Conservation (phyloP, 2,888 invertebrate species). For the Lasioglossum lativentre region DNA sequence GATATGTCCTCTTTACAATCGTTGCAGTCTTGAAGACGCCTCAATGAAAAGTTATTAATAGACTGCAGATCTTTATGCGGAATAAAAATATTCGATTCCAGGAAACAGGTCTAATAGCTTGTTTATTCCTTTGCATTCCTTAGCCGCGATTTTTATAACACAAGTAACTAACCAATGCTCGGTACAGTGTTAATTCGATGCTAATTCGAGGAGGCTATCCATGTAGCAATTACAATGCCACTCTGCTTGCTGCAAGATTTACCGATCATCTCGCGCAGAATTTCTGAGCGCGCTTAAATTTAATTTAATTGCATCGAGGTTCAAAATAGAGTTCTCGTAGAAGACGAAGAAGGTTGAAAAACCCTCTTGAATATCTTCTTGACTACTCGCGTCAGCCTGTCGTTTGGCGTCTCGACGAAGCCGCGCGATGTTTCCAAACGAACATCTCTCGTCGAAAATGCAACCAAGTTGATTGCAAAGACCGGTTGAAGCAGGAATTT, state of each 20-base stretch:
- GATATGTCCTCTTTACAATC: not conserved
- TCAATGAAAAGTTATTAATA: not conserved
- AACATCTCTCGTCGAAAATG: not conserved
- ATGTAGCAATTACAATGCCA: not conserved
- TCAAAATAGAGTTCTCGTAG: not conserved
- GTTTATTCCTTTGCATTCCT: not conserved
- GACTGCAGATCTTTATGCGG: not conserved
- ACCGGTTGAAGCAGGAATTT: constrained; percentile 5
- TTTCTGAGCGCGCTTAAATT: too few relatives aligned
- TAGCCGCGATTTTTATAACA: not conserved
- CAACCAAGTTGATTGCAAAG: constrained; percentile 5
- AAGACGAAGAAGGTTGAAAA: not conserved
- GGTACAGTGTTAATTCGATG: not conserved
- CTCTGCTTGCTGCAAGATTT: too few relatives aligned
- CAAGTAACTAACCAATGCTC: not conserved
- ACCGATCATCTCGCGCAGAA: too few relatives aligned
- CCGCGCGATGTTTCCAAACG: not conserved
- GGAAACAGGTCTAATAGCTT: not conserved
- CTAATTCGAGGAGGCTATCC: not conserved
- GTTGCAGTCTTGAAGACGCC: not conserved
- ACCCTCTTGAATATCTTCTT: too few relatives aligned
- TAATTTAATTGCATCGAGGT: not conserved
- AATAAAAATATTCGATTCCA: not conserved
- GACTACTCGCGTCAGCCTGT: not conserved
- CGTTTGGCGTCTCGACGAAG: not conserved